Evolutionary conservation across 1,140 invertebrate genomes (phyloP).

Genomic region (Trinorchestia longiramus): DNA sequence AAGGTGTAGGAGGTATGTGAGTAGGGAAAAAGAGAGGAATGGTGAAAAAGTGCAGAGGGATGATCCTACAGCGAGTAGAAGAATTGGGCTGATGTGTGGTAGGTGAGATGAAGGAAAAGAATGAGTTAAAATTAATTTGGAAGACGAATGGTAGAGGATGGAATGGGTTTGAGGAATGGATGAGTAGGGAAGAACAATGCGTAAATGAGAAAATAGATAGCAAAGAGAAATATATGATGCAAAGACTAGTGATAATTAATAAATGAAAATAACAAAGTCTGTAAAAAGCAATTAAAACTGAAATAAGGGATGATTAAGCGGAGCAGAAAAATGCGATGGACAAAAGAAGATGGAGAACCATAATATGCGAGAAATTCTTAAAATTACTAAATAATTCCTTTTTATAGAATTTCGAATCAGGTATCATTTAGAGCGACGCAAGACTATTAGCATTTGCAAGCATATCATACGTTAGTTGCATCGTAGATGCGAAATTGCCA

Average conservation of each 20-base stretch:
- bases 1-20: not conserved
- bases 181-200: not conserved
- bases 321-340: too few relatives aligned
- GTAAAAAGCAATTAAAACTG: not conserved
- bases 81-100: too few relatives aligned
- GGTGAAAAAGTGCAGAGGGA: not conserved
- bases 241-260: not conserved
- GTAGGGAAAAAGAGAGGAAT: not conserved
- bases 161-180: not conserved
- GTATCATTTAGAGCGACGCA: too few relatives aligned
- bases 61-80: not conserved
- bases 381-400: too few relatives aligned
- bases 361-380: not conserved
- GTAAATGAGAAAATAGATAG: not conserved
- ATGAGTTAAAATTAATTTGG: not conserved
- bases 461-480: not conserved
- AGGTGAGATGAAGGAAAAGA: not conserved
- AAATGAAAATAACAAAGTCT: not conserved
- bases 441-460: not conserved
- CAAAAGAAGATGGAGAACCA: not conserved
- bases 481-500: not conserved
- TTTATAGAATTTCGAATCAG: too few relatives aligned
- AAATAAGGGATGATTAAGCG: not conserved
- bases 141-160: not conserved
- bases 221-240: not conserved